Evolutionary conservation across 1,140 invertebrate genomes (phyloP).

Genomic region (Leptonema lineaticorne): DNA sequence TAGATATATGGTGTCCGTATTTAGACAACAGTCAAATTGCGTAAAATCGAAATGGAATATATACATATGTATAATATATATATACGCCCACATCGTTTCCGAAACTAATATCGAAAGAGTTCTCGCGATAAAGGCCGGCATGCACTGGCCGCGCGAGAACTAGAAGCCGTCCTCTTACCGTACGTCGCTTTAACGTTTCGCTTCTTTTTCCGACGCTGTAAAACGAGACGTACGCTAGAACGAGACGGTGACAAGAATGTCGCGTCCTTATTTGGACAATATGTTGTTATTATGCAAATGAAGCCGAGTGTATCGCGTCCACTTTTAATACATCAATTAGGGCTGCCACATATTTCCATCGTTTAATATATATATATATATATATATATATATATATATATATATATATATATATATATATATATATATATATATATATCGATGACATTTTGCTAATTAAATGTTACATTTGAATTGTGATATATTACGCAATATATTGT

Average conservation of each 20-base stretch:
- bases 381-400: too few relatives aligned
- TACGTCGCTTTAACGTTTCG: too few relatives aligned
- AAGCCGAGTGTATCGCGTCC: conserved; percentile 19
- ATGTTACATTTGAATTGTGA: too few relatives aligned
- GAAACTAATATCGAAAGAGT: conserved; percentile 11
- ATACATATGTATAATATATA: too few relatives aligned
- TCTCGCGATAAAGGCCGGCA: not conserved
- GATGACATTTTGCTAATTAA: too few relatives aligned
- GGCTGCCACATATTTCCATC: conserved; percentile 22
- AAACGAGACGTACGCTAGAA: not conserved
- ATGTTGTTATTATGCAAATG: conserved; percentile 32
- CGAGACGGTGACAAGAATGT: not conserved
- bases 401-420: too few relatives aligned
- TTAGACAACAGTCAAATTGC: conserved; percentile 14
- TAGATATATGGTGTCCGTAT: too few relatives aligned
- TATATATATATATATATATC: too few relatives aligned
- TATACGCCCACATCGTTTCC: conserved; percentile 9
- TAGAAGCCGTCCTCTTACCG: conserved; percentile 19
- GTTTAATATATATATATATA: too few relatives aligned
- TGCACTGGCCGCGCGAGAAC: conserved; percentile 12
- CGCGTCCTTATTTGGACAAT: conserved; percentile 26
- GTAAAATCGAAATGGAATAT: too few relatives aligned
- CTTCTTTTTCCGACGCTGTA: too few relatives aligned
- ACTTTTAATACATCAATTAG: conserved; percentile 29
- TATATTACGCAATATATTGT: too few relatives aligned